A percentile compares a stretch with the other conserved stretches of the same genome.
Conservation (phyloP, 2,888 invertebrate genomes). For the Aporophyla nigra region DNA sequence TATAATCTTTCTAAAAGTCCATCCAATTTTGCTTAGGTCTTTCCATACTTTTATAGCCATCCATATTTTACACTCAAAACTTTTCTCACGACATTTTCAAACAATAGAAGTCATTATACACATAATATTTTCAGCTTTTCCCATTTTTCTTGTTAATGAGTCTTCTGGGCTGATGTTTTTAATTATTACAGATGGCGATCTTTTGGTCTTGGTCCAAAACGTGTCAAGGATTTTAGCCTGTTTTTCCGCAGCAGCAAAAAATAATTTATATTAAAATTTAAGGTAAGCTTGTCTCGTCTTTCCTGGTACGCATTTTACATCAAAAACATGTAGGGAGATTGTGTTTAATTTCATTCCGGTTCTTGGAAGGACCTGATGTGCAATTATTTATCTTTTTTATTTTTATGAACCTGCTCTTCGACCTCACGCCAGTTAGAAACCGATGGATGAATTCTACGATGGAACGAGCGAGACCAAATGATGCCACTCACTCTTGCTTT, state of each 20-base stretch:
- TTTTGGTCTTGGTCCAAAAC: slow-evolving; percentile 15
- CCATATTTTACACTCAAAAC: too few species aligned
- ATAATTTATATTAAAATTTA: slow-evolving; percentile 22
- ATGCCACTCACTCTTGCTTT: too few species aligned
- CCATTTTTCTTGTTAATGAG: slow-evolving; percentile 29
- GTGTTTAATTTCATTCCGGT: too few species aligned
- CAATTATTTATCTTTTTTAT: too few species aligned
- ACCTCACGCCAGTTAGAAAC: too few species aligned
- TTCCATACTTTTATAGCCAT: neutral
- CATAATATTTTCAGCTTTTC: slow-evolving; percentile 23
- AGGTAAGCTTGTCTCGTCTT: neutral
- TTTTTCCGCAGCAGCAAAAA: neutral
- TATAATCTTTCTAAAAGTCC: too few species aligned
- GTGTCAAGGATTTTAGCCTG: slow-evolving; percentile 2
- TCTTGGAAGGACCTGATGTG: too few species aligned
- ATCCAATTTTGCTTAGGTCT: too few species aligned
- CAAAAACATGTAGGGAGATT: neutral
- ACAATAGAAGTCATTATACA: slow-evolving; percentile 24
- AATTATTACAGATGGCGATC: slow-evolving; percentile 36
- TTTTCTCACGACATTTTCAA: neutral
- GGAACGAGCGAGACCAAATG: too few species aligned
- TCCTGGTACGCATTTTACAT: neutral
- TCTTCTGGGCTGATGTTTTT: slow-evolving; percentile 16
- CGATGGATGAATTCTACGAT: too few species aligned
- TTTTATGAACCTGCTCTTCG: too few species aligned